Percentiles rank a stretch among this genome's conserved stretches.
Conservation (phyloP, 2,888 invertebrate species). For the Protophormia terraenovae region DNA sequence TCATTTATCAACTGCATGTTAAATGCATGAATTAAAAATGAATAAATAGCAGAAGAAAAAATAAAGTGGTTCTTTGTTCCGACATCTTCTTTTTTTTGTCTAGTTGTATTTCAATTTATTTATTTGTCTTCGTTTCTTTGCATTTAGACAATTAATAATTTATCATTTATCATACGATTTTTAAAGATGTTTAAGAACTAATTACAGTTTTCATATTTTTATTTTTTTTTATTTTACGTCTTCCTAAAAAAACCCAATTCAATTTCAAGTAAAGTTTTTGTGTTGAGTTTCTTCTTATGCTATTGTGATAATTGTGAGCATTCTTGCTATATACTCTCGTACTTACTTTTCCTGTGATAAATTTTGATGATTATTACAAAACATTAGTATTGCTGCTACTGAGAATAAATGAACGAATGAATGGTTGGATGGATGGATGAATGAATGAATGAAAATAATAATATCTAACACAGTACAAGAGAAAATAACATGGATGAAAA, state of each 20-base stretch:
- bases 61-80: not conserved
- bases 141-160: slow-evolving; percentile 34
- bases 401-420: not conserved
- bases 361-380: slow-evolving; percentile 53
- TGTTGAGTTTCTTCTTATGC: not conserved
- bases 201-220: slow-evolving; percentile 26
- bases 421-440: not conserved
- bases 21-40: slow-evolving; percentile 50
- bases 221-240: not conserved
- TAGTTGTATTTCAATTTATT: not conserved
- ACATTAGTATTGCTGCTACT: slow-evolving; percentile 32
- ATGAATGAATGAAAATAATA: not conserved
- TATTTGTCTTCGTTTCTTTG: not conserved
- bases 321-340: not conserved
- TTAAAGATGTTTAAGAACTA: slow-evolving; percentile 17
- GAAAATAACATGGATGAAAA: slow-evolving; percentile 14
- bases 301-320: slow-evolving; percentile 12
- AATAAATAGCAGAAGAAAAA: slow-evolving; percentile 6
- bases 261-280: slow-evolving; percentile 7
- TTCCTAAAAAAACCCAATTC: not conserved
- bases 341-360: slow-evolving; percentile 33
- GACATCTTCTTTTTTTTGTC: not conserved
- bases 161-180: slow-evolving; percentile 29
- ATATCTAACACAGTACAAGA: not conserved
- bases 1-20: slow-evolving; percentile 54